Evolutionary conservation across 2,113 vertebrate genomes (phyloP), one percentile per base, ranked within the genome.

Genomic region (Brachionichthys hirsutus): DNA sequence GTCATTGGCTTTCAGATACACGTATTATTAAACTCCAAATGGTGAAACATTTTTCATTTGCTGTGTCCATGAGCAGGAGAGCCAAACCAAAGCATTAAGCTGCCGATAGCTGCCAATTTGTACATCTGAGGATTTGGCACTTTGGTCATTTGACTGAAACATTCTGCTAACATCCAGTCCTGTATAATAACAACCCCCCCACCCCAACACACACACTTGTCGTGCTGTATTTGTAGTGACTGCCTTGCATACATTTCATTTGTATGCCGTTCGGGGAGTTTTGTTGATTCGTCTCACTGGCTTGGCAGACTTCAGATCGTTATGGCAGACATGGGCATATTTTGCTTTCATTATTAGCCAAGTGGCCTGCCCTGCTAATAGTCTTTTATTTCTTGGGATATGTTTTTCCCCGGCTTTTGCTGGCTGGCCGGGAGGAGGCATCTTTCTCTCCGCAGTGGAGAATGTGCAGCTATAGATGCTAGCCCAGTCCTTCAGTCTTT

Each of bases 221-320:
- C 24, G 8, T 8, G 8, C 24, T 30, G 24, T 51, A 70, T 24
- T 40, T 12, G 36, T 40, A 13, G 36, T 10, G 9, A 47, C 30
- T 60, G 55, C 42, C 59, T 35, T 24, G 12, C 22, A 60, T 15
- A 0, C 19, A 52, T 22, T n/a, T 42, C 54, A n/a, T 62, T 75
- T 8, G 15, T 13, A 1, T 9, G 5, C 30, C 12, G 13, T 18
- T 36, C 17, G 44, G 36, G 46, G 47, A 70, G 51, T 9, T 50
- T 53, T 42, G 49, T 55, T 43, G 49, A 65, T 81, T 80, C 74
- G 64, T 67, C 6, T 12, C 24, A 61, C 63, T 77, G 55, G 54
- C 59, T 63, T 57, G 40, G 59, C 70, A 60, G 67, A 44, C 69
- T 75, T 81, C 50, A 75, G 59, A 80, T 53, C 50, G 62, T 58